These are phyloP conservation scores for Acanthis flammea DNA, from an alignment of 2,797 vertebrate species.

Conservation along the genomic window DNA sequence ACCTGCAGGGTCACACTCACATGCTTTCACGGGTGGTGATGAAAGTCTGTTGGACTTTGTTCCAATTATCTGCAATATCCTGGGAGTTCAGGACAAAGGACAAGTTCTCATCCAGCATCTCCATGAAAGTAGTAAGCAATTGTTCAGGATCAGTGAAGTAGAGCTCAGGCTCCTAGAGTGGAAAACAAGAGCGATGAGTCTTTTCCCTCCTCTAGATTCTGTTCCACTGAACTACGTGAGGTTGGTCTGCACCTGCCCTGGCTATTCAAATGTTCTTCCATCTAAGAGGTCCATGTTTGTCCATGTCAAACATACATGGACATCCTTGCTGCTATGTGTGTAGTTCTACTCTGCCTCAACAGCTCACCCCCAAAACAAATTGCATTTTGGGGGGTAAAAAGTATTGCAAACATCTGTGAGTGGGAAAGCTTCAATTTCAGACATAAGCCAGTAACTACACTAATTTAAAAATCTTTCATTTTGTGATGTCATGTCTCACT, in stretches of 20 bases:
- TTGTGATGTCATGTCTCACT: background rate
- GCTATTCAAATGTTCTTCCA: background rate
- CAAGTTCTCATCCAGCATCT: slow-evolving; percentile 88
- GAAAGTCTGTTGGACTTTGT: slow-evolving; percentile 76
- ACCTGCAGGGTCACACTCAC: slow-evolving; percentile 67
- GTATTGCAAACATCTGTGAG: background rate
- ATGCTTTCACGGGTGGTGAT: slow-evolving; percentile 73
- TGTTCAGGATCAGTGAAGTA: slow-evolving; percentile 90
- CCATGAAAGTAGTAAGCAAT: slow-evolving; percentile 81
- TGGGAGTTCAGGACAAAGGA: slow-evolving; percentile 85
- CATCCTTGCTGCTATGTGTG: background rate
- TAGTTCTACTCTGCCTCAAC: background rate
- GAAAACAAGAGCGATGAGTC: background rate
- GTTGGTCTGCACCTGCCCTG: background rate
- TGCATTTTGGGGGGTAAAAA: background rate
- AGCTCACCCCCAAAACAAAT: background rate
- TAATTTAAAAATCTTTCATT: background rate
- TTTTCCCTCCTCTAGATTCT: background rate
- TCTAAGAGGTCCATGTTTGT: background rate
- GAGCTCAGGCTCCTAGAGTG: slow-evolving; percentile 76
- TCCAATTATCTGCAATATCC: slow-evolving; percentile 80
- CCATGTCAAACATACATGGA: background rate
- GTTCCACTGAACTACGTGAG: background rate
- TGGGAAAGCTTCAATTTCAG: background rate
- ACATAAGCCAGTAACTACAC: background rate